Percentiles rank a stretch among this genome's conserved stretches.
Evolutionary conservation across 2,797 vertebrate species (phyloP).

Genomic region (Odontamblyopus rebecca): DNA sequence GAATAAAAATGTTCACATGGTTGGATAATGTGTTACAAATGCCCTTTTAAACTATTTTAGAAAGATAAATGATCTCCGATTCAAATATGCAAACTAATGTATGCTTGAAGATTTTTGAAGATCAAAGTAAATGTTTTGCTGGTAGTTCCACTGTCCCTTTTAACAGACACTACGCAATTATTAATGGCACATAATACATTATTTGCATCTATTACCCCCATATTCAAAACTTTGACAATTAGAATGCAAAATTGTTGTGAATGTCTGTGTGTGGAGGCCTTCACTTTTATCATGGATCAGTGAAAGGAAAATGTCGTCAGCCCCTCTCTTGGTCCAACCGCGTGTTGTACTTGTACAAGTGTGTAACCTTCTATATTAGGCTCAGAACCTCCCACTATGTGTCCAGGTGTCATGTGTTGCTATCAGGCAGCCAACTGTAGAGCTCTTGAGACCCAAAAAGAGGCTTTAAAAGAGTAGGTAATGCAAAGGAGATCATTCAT

Average conservation of each 20-base stretch:
- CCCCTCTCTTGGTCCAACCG: not conserved
- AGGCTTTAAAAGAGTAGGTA: slow-evolving; percentile 14
- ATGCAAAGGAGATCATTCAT: not conserved
- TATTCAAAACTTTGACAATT: no score
- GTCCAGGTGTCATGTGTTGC: slow-evolving; percentile 56
- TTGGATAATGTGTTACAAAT: slow-evolving; percentile 18
- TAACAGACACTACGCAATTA: not conserved
- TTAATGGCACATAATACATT: not conserved
- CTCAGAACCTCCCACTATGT: slow-evolving; percentile 27
- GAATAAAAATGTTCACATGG: slow-evolving; percentile 37
- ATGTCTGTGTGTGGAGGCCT: not conserved
- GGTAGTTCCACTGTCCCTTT: not conserved
- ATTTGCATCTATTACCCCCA: not conserved
- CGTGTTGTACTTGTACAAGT: slow-evolving; percentile 15
- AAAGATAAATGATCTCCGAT: not conserved
- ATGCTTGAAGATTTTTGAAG: no score
- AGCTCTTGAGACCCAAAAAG: slow-evolving; percentile 33
- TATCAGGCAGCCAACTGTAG: slow-evolving; percentile 40
- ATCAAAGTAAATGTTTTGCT: no score
- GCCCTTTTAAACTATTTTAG: not conserved
- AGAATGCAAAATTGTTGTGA: not conserved
- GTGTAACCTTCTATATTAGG: slow-evolving; percentile 64
- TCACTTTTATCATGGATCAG: slow-evolving; percentile 25
- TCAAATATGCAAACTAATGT: not conserved
- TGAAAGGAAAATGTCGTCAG: slow-evolving; percentile 35